Conservation (phyloP, 2,113 vertebrate genomes). For the Oncorhynchus tshawytscha region DNA sequence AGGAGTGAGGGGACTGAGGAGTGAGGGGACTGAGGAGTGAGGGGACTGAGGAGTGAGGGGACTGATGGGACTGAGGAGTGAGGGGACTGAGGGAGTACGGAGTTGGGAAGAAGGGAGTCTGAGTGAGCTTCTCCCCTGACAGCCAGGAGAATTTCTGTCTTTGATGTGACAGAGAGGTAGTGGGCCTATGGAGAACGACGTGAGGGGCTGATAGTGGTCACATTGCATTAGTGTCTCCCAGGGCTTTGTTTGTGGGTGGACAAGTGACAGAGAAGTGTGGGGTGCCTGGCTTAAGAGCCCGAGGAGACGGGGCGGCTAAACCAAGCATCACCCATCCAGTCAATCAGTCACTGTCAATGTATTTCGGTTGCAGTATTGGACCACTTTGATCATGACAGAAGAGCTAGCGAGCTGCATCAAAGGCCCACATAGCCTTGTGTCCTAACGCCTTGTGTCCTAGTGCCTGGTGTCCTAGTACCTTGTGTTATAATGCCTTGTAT, state of each 20-base stretch:
- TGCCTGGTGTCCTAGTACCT: too few species aligned
- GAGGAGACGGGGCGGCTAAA: slow-evolving; percentile 35
- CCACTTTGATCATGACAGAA: slow-evolving; percentile 49
- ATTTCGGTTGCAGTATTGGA: slow-evolving; percentile 45
- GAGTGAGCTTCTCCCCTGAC: slow-evolving; percentile 39
- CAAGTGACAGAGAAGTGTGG: slow-evolving; percentile 16
- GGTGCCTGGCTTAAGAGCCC: background rate
- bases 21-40: too few species aligned
- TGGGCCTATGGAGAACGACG: slow-evolving; percentile 16
- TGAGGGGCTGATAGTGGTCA: slow-evolving; percentile 51
- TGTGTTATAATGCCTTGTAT: too few species aligned
- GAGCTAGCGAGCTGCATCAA: background rate
- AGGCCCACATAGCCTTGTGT: background rate
- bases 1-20: too few species aligned
- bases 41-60: too few species aligned
- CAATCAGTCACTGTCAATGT: slow-evolving; percentile 64
- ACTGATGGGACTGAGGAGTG: too few species aligned
- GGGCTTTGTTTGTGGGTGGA: slow-evolving; percentile 14
- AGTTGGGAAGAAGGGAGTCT: slow-evolving; percentile 22
- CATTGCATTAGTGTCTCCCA: slow-evolving; percentile 61
- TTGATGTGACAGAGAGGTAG: slow-evolving; percentile 61
- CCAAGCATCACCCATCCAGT: slow-evolving; percentile 62
- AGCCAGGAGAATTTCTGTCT: slow-evolving; percentile 51
- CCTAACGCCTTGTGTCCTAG: too few species aligned
- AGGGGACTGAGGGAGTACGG: slow-evolving; percentile 13